Percentiles rank a stretch among this genome's conserved stretches.
phyloP scores from a whole-genome alignment of 2,797 vertebrate genomes.

The Neopelma chrysocephalum region DNA sequence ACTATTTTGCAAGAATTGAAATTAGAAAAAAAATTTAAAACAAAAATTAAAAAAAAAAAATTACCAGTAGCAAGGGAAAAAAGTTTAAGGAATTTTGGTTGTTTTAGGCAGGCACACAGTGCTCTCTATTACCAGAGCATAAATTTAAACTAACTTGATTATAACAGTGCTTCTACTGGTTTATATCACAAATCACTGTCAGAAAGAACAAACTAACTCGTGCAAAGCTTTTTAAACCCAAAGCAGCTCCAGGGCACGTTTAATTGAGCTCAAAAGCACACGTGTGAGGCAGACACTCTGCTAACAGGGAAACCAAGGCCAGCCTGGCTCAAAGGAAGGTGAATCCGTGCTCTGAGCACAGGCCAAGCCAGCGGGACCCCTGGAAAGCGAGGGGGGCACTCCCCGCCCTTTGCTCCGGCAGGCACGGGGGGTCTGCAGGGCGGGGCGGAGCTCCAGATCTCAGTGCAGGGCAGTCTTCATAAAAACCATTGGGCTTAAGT shows the following conservation, averaged over 20 bases:
- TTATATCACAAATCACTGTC: background rate
- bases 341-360: background rate
- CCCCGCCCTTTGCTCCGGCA: background rate
- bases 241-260: background rate
- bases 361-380: background rate
- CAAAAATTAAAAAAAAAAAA: background rate
- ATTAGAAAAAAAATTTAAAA: background rate
- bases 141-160: background rate
- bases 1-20: background rate
- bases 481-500: fast-evolving
- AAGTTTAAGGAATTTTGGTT: background rate
- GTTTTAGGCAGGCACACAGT: background rate
- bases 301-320: background rate
- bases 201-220: background rate
- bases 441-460: background rate
- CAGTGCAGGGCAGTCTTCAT: fast-evolving
- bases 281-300: background rate
- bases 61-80: background rate
- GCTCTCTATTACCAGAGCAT: background rate
- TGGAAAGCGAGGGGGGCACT: fast-evolving
- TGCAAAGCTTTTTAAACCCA: background rate
- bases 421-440: fast-evolving
- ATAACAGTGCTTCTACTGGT: background rate
- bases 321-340: background rate
- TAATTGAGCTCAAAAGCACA: background rate